These are phyloP conservation scores for Ellobius talpinus DNA, from an alignment of 2,113 vertebrate species.

Conservation along the genomic window DNA sequence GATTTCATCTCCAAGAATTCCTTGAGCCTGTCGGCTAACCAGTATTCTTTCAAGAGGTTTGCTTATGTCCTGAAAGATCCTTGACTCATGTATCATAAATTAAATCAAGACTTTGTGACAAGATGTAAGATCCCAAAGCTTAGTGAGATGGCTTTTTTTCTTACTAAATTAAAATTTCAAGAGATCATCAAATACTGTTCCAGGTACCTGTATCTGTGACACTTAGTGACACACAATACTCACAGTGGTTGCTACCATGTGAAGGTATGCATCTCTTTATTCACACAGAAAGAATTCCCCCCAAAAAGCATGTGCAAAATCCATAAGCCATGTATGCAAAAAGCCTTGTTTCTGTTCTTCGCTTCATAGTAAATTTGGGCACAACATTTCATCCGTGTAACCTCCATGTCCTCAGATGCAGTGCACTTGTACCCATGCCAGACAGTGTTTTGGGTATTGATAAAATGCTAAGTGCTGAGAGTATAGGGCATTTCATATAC, in stretches of 20 bases:
- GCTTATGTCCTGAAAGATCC: slow-evolving; percentile 25
- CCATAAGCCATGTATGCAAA: neutral
- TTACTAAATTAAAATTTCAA: neutral
- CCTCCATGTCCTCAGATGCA: neutral
- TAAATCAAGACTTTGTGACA: slow-evolving; percentile 58
- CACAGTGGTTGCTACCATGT: neutral
- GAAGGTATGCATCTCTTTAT: neutral
- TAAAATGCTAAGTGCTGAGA: neutral
- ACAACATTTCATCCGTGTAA: neutral
- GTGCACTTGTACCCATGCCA: neutral
- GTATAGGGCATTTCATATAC: too few species aligned
- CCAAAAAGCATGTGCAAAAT: neutral
- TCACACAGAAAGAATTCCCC: neutral
- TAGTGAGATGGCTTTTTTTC: neutral
- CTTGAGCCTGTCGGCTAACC: slow-evolving; percentile 43
- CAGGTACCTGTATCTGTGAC: neutral
- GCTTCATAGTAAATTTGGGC: neutral
- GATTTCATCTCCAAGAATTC: slow-evolving; percentile 43
- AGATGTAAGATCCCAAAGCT: slow-evolving; percentile 19
- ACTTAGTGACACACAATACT: neutral
- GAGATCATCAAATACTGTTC: neutral
- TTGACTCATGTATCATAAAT: slow-evolving; percentile 47
- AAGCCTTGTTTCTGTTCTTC: neutral
- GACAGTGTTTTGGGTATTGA: neutral
- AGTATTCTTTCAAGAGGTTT: slow-evolving; percentile 50